These are phyloP conservation scores for Athrips mouffetella DNA, from an alignment of 2,888 invertebrate genomes.

Conservation along the genomic window DNA sequence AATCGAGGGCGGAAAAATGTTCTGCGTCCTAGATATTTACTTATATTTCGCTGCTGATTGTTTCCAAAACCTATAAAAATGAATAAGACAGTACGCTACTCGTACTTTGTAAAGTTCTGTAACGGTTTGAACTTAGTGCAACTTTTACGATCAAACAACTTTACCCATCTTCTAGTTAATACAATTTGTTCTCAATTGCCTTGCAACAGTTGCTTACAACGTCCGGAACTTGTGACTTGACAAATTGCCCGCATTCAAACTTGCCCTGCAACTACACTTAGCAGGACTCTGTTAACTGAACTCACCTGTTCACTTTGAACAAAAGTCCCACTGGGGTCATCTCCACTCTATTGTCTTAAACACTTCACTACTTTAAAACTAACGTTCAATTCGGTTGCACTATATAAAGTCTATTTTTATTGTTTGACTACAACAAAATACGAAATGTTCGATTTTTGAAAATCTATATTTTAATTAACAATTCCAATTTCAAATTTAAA, in stretches of 20 bases:
- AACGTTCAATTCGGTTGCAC: not conserved
- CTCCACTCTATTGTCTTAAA: slow-evolving; percentile 27
- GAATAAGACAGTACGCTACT: no score
- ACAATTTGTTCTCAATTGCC: no score
- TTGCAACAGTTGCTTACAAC: no score
- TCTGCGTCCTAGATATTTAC: no score
- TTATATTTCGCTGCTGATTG: no score
- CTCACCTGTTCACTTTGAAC: slow-evolving; percentile 80
- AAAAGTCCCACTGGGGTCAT: slow-evolving; percentile 80
- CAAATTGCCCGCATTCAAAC: not conserved
- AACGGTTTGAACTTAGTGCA: no score
- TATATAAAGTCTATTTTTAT: slow-evolving; percentile 5
- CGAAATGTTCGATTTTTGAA: slow-evolving; percentile 21
- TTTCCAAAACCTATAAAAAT: no score
- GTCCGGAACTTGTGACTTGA: not conserved
- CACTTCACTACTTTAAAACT: slow-evolving; percentile 32
- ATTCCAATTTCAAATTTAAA: slow-evolving; percentile 19
- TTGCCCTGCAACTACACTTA: slow-evolving; percentile 23
- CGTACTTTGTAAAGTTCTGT: no score
- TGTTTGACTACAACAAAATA: slow-evolving; percentile 1
- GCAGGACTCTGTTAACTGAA: slow-evolving; percentile 28
- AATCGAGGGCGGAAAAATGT: no score
- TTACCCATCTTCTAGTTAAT: no score
- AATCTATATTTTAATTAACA: slow-evolving; percentile 16
- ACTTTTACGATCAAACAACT: no score